Evolutionary conservation across 2,113 vertebrate species (phyloP), one percentile per base, ranked within the genome.

Genomic region (Mastomys coucha): DNA sequence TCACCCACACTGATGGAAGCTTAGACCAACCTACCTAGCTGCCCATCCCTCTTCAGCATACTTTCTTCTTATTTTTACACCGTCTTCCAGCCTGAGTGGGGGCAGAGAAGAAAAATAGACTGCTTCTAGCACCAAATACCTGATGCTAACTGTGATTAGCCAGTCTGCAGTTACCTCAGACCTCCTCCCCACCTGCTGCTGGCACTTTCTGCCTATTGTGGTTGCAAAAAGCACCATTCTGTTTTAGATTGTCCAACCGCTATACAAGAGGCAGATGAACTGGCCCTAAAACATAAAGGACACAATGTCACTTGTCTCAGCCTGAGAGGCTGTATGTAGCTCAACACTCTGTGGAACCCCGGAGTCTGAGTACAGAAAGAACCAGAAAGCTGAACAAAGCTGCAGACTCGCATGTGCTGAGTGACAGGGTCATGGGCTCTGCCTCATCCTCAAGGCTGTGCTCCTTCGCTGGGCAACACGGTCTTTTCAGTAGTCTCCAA

Each of bases 41-140:
- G 49, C 60, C 45, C 49, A 56, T 49, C 16, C 28, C 65, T 88
- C 58, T 73, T 42, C 24, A 77, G 39, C 1, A 9, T 9, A 33
- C 28, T 0, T 36, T 88, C 75, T 19, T 51, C 31, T 69, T 24
- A 45, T 67, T 45, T 49, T 72, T 53, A 88, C 0, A 63, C 0
- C 58, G 53, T 26, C 77, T 94, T 26, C 31, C 5, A 84, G 88
- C 56, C 24, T 51, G 28, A 42, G 49, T 8, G 53, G n/a, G 75
- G 60, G 42, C 28, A 51, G 8, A 73, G 67, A 7, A 60, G 36
- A 91, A 51, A 86, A 60, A 42, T 26, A 4, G 3, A 45, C 16
- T 13, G 53, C 20, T 7, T 88, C 36, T 9, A 7, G 20, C 28
- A 45, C 0, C 2, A 14, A 19, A 42, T 0, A 0, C 0, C 31